These are phyloP conservation scores for Prionailurus viverrinus DNA, from an alignment of 2,113 vertebrate genomes.

Conservation along the genomic window DNA sequence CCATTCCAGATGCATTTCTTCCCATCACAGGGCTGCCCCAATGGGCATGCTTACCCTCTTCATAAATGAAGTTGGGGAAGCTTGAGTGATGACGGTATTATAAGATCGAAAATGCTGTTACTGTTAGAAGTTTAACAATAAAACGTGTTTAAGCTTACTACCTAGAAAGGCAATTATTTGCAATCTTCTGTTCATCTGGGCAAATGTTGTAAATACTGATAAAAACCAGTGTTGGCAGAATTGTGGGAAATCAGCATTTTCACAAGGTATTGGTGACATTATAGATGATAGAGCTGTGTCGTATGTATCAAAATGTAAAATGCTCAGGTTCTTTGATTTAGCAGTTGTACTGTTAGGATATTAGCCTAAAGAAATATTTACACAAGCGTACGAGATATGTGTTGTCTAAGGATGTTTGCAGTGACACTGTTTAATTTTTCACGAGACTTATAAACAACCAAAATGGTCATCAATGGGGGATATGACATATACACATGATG, in stretches of 20 bases:
- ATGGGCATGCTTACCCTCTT: background rate
- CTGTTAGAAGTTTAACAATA: background rate
- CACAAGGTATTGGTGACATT: background rate
- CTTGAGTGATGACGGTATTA: background rate
- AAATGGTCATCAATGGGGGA: background rate
- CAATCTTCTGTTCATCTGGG: background rate
- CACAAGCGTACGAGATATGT: background rate
- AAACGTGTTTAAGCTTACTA: background rate
- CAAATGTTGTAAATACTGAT: background rate
- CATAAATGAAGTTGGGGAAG: background rate
- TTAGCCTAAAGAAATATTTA: conserved; percentile 26
- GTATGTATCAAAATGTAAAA: background rate
- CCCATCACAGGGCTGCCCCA: background rate
- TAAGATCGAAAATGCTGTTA: background rate
- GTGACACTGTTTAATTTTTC: conserved; percentile 20
- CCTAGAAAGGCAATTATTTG: background rate
- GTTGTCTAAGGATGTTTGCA: background rate
- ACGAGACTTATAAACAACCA: background rate
- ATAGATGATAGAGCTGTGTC: background rate
- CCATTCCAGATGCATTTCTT: background rate
- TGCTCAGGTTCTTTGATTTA: background rate
- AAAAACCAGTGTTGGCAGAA: background rate
- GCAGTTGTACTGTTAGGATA: background rate
- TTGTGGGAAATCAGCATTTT: background rate
- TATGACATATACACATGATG: background rate